Evolutionary conservation across 1,140 invertebrate species (phyloP).

Genomic region (Lithobius niger): DNA sequence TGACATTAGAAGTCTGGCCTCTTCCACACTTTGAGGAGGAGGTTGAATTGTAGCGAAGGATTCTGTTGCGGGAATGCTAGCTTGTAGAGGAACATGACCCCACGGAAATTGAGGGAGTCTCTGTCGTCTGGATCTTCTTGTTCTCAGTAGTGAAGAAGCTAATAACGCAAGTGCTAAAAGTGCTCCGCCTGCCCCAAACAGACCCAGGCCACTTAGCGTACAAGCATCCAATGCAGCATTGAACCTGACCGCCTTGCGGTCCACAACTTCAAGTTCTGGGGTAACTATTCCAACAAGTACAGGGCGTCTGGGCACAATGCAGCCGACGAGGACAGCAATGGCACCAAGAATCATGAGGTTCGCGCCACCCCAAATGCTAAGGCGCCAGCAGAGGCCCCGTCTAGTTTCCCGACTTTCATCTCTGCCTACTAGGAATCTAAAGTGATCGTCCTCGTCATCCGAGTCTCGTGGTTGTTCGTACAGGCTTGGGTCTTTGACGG

Average conservation of each 20-base stretch:
- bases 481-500: constrained; percentile 26
- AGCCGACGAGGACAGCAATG: constrained; percentile 37
- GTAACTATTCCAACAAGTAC: constrained; percentile 32
- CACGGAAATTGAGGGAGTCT: too few relatives aligned
- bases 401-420: constrained; percentile 24
- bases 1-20: too few relatives aligned
- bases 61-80: too few relatives aligned
- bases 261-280: constrained; percentile 35
- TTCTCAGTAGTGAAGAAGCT: too few relatives aligned
- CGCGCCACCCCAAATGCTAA: constrained; percentile 34
- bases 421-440: constrained; percentile 27
- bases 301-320: constrained; percentile 34
- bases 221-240: constrained; percentile 39
- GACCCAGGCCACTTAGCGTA: constrained; percentile 37
- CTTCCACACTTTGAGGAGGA: too few relatives aligned
- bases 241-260: constrained; percentile 34
- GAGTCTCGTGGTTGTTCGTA: constrained; percentile 22
- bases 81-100: too few relatives aligned
- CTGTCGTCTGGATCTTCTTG: too few relatives aligned
- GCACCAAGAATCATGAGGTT: constrained; percentile 35
- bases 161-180: constrained; percentile 34
- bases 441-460: constrained; percentile 24
- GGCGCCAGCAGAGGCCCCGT: constrained; percentile 35
- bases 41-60: too few relatives aligned
- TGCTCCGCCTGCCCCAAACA: constrained; percentile 39